A percentile compares a stretch with the other conserved stretches of the same genome.
Evolutionary conservation across 30 jellyfish, hydroid and myxozoan species (phyloP).

Genomic region (Sanderia malayensis): DNA sequence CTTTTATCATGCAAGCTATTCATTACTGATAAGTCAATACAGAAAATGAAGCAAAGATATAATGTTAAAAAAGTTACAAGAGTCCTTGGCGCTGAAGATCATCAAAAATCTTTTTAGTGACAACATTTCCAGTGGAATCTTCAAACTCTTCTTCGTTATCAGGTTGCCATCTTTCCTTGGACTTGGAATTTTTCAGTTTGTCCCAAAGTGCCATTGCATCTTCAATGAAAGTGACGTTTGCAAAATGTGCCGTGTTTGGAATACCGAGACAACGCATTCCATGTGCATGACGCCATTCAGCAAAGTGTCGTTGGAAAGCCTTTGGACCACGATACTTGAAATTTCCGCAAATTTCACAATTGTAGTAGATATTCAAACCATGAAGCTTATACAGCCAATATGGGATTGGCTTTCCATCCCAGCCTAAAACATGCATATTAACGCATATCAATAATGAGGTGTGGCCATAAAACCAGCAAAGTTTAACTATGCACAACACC

Average conservation of each 20-base stretch:
- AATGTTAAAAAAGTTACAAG: slow-evolving; percentile 32
- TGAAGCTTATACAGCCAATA: slow-evolving; percentile 95
- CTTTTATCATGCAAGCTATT: too few relatives aligned
- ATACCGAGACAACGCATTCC: slow-evolving; percentile 97
- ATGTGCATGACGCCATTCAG: slow-evolving; percentile 99
- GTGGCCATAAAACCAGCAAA: too few relatives aligned
- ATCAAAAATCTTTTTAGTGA: slow-evolving; percentile 84
- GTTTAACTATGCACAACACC: too few relatives aligned
- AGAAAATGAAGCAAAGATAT: too few relatives aligned
- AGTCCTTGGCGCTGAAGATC: slow-evolving; percentile 93
- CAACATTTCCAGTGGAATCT: slow-evolving; percentile 94
- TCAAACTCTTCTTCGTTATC: slow-evolving; percentile 94
- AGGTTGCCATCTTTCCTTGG: slow-evolving; percentile 91
- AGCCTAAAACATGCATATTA: too few relatives aligned
- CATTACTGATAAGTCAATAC: too few relatives aligned
- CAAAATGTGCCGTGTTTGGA: slow-evolving; percentile 97
- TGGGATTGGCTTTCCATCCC: slow-evolving; percentile 99
- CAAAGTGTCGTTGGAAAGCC: slow-evolving; percentile 97
- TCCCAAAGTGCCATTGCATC: slow-evolving; percentile 97
- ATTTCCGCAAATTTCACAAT: slow-evolving; percentile 94
- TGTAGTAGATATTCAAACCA: slow-evolving; percentile 88
- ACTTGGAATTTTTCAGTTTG: slow-evolving; percentile 68
- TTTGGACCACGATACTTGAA: slow-evolving; percentile 97
- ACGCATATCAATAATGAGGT: too few relatives aligned
- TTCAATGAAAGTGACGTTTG: slow-evolving; percentile 85